Percentiles rank a stretch among this genome's conserved stretches.
Conservation (phyloP, 2,113 vertebrate genomes). For the Psittacus erithacus region DNA sequence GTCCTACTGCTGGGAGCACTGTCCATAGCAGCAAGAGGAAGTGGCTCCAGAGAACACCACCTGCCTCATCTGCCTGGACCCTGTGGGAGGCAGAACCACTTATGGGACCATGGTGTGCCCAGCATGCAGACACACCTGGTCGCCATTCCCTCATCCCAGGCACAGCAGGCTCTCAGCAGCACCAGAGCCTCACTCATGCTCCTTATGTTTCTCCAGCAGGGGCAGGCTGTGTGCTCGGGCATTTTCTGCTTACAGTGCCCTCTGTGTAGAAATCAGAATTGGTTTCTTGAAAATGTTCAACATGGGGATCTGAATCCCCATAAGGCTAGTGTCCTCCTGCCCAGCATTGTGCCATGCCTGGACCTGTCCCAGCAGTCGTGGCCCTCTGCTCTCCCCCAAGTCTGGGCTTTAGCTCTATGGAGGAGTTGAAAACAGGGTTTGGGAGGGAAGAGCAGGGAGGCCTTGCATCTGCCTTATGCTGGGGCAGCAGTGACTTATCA, state of each 20-base stretch:
- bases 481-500: no score
- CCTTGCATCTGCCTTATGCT: neutral
- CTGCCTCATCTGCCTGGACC: neutral
- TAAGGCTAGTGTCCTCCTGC: neutral
- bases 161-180: neutral
- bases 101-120: neutral
- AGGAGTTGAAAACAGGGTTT: rapidly evolving
- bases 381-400: rapidly evolving
- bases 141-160: neutral
- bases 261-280: neutral
- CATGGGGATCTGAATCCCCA: neutral
- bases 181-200: neutral
- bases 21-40: neutral
- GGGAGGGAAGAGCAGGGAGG: rapidly evolving
- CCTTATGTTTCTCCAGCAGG: neutral
- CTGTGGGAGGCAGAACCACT: neutral
- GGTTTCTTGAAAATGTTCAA: neutral
- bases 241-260: neutral
- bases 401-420: neutral
- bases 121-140: neutral
- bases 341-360: neutral
- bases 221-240: neutral
- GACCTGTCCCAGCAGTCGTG: neutral
- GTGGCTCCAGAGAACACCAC: rapidly evolving
- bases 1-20: constrained; percentile 9